Percentiles rank a stretch among this genome's conserved stretches.
phyloP scores from a whole-genome alignment of 2,113 vertebrate species.

The Neomonachus schauinslandi region DNA sequence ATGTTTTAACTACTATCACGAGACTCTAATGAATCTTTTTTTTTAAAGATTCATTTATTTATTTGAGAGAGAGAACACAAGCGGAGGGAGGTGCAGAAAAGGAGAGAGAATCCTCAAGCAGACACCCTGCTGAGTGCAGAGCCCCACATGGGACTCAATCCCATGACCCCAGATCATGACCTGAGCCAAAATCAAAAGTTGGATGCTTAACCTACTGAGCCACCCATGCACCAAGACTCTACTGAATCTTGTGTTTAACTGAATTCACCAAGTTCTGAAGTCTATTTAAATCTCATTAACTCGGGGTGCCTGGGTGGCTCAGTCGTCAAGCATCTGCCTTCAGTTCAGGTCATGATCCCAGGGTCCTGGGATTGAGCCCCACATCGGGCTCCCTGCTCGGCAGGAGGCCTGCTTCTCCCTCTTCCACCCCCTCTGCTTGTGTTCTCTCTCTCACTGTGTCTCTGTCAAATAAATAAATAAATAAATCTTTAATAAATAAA shows the following conservation, averaged over 20 bases:
- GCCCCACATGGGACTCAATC: background rate
- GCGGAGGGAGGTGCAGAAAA: background rate
- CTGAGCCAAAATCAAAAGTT: background rate
- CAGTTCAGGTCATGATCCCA: no score
- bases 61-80: background rate
- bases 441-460: no score
- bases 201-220: background rate
- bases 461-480: no score
- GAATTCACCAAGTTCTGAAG: slow-evolving; percentile 21
- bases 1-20: background rate
- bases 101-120: background rate
- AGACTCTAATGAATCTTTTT: background rate
- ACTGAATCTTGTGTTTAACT: background rate
- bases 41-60: background rate
- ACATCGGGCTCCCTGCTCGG: no score
- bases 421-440: no score
- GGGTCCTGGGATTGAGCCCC: no score
- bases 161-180: background rate
- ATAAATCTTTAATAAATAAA: no score
- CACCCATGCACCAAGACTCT: background rate
- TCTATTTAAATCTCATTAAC: background rate
- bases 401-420: no score
- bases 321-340: no score
- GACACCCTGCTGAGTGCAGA: background rate
- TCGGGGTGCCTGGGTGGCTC: background rate